Evolutionary conservation across 1,140 invertebrate genomes (phyloP).

Genomic region (Drosophila malerkotliana): DNA sequence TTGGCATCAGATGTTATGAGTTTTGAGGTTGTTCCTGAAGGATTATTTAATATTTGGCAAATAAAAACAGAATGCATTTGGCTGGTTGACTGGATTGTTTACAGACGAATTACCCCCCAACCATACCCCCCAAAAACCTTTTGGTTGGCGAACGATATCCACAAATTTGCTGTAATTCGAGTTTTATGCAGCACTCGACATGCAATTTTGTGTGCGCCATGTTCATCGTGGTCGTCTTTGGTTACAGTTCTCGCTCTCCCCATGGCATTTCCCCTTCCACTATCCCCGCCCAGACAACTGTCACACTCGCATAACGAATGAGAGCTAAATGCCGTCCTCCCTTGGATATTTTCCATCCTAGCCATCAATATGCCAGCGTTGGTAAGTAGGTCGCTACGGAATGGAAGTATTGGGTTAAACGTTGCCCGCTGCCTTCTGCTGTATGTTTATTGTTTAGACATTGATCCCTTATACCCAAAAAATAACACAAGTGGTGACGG

Average conservation of each 20-base stretch:
- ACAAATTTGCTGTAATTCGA: constrained; percentile 71
- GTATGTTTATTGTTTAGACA: constrained; percentile 52
- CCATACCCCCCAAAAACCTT: not conserved
- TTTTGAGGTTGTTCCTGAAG: not conserved
- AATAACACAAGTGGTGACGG: constrained; percentile 36
- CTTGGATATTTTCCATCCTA: constrained; percentile 57
- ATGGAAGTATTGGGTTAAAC: not conserved
- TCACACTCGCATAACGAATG: constrained; percentile 54
- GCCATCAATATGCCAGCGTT: constrained; percentile 60
- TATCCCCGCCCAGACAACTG: constrained; percentile 28
- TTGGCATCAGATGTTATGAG: not conserved
- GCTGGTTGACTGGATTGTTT: constrained; percentile 8
- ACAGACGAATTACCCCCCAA: not conserved
- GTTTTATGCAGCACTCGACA: constrained; percentile 75
- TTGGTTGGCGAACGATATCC: constrained; percentile 34
- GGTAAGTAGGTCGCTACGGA: constrained; percentile 53
- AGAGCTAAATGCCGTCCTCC: constrained; percentile 50
- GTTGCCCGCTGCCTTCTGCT: constrained; percentile 18
- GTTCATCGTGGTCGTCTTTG: constrained; percentile 51
- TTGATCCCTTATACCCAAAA: constrained; percentile 40
- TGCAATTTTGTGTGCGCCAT: constrained; percentile 66
- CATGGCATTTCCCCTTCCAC: not conserved
- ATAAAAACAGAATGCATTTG: constrained; percentile 46
- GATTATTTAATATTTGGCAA: constrained; percentile 49
- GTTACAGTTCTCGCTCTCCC: constrained; percentile 51